Evolutionary conservation across 2,888 invertebrate genomes (phyloP).

Genomic region (Acanthosepion esculentum): DNA sequence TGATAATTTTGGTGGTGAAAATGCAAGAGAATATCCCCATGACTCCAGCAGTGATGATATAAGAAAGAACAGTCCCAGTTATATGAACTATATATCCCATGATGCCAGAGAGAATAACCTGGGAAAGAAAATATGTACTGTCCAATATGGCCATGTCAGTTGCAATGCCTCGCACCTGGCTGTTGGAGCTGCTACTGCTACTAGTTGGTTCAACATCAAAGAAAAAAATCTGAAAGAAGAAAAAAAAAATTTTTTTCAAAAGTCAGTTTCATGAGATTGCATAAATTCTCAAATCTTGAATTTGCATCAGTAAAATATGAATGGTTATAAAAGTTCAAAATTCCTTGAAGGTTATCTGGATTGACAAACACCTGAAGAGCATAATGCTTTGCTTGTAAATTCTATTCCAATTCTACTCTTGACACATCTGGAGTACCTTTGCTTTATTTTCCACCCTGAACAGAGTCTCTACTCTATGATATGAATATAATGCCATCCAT

Average conservation of each 20-base stretch:
- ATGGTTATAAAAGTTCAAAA: too few relatives aligned
- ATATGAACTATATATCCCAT: slow-evolving; percentile 76
- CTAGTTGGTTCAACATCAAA: slow-evolving; percentile 60
- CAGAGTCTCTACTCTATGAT: too few relatives aligned
- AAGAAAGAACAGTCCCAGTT: slow-evolving; percentile 74
- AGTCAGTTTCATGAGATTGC: too few relatives aligned
- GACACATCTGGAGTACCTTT: too few relatives aligned
- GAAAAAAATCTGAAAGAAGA: slow-evolving; percentile 71
- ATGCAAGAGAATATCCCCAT: slow-evolving; percentile 73
- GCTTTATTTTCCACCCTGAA: too few relatives aligned
- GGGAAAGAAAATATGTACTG: slow-evolving; percentile 76
- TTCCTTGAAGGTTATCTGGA: too few relatives aligned
- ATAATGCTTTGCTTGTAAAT: too few relatives aligned
- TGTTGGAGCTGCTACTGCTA: neutral
- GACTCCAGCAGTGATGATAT: slow-evolving; percentile 75
- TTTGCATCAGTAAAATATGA: too few relatives aligned
- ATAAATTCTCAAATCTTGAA: too few relatives aligned
- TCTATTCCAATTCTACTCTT: too few relatives aligned
- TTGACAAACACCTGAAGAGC: too few relatives aligned
- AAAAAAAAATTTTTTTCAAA: slow-evolving; percentile 14
- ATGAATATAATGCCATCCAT: too few relatives aligned
- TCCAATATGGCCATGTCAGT: slow-evolving; percentile 87
- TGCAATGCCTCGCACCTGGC: slow-evolving; percentile 84
- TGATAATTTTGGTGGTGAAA: slow-evolving; percentile 64
- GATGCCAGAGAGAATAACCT: slow-evolving; percentile 75